Conservation (phyloP, 2,113 vertebrate genomes). For the Pelodiscus sinensis region DNA sequence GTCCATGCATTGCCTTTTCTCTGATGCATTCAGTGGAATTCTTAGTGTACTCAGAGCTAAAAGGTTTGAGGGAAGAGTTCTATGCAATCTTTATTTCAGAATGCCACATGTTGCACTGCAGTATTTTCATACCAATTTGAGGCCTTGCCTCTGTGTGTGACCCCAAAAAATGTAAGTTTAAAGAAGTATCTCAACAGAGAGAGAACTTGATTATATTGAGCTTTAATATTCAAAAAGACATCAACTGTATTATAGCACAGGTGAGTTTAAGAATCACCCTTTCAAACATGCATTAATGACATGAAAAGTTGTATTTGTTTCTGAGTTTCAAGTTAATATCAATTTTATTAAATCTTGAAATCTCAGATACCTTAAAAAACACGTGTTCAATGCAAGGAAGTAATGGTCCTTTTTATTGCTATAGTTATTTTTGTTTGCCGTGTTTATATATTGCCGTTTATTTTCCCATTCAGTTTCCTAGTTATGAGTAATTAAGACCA, state of each 20-base stretch:
- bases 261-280: not conserved
- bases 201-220: not conserved
- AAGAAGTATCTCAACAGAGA: not conserved
- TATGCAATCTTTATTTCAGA: not conserved
- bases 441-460: not conserved
- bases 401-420: not conserved
- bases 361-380: not conserved
- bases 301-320: not conserved
- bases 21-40: not conserved
- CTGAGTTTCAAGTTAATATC: not conserved
- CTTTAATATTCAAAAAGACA: not conserved
- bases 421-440: not conserved
- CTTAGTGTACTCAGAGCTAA: rapidly evolving
- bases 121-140: not conserved
- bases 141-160: not conserved
- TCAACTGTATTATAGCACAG: not conserved
- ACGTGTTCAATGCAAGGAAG: not conserved
- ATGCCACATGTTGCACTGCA: not conserved
- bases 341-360: not conserved
- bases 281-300: not conserved
- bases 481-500: not conserved
- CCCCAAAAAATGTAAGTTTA: not conserved
- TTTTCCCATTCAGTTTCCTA: not conserved
- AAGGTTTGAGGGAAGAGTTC: not conserved
- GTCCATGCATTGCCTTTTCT: not conserved